Base-by-base conservation (phyloP, 2,797 vertebrate species). In the Gymnothorax javanicus region DNA sequence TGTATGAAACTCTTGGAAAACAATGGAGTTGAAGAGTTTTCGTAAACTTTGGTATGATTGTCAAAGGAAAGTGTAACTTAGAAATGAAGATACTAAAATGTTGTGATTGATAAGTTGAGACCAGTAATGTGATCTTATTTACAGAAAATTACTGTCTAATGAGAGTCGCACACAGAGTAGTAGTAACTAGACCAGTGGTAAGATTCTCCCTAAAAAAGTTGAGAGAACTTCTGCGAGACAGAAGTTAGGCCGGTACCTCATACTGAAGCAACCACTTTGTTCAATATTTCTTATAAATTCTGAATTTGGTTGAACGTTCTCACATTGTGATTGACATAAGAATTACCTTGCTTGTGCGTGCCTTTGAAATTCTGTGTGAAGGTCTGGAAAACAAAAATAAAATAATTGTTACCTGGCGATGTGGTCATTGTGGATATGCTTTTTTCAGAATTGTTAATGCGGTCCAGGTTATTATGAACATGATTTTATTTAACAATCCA, bases 211-310 rank as follows among this genome's bases (percentile, higher is more conserved):
- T 64, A 69, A 13, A 64, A 71, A 87, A 85, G 43, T 56, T 84
- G 83, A 83, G 83, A 86, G 75, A 84, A 86, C 83, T 90, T 88
- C 86, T 85, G 84, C 81, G 89, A 88, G 33, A 83, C 58, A 62
- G 86, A 85, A 86, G 83, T 84, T 86, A 54, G 87, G 84, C 85
- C 84, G 56, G 89, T 91, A 90, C 88, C 90, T 91, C 91, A 91
- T 91, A 91, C 90, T 91, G 91, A 90, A 91, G 90, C 87, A 86
- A 85, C 86, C 77, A 81, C 20, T 43, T 43, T 56, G 52, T 81
- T 56, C 85, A 84, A 86, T 85, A 88, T 86, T 81, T 88, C 71
- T 52, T 75, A 82, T 73, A 13, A 84, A 67, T 20, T 69, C 43
- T 79, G 77, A 85, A 75, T 25, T 87, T 88, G 43, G 56, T 23